Conservation (phyloP, 23 tunicate genomes). For the Ciona savignyi region DNA sequence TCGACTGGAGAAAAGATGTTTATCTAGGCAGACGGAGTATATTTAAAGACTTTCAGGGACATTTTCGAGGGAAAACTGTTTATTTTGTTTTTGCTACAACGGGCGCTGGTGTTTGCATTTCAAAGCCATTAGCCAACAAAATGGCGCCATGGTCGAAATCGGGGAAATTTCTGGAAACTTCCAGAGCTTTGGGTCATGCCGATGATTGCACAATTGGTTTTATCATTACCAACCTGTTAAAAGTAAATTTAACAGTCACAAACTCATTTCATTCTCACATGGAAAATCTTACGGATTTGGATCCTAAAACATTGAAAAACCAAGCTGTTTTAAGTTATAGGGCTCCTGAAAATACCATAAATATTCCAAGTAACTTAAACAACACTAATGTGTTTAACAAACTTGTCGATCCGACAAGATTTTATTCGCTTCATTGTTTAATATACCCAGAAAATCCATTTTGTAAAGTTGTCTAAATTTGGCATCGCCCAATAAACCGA, state of each 20-base stretch:
- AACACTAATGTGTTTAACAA: no score
- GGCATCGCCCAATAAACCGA: no score
- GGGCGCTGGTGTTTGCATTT: neutral
- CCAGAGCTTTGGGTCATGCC: neutral
- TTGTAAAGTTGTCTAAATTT: no score
- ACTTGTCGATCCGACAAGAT: neutral
- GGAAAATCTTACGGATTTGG: neutral
- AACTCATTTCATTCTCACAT: constrained; percentile 23
- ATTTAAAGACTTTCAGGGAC: neutral
- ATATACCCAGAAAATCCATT: neutral
- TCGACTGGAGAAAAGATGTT: neutral
- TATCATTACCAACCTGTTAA: constrained; percentile 11
- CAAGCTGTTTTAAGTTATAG: neutral
- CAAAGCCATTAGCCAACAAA: neutral
- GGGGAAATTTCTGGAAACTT: constrained; percentile 3
- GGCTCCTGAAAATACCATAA: neutral
- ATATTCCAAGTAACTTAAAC: neutral
- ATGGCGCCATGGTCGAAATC: neutral
- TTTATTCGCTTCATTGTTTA: neutral
- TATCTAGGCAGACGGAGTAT: neutral
- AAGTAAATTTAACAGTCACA: constrained; percentile 8
- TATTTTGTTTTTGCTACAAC: neutral
- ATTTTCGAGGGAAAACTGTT: neutral
- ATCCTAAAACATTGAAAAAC: neutral
- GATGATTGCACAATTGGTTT: constrained; percentile 22